Base-by-base conservation (phyloP, 2,888 invertebrate genomes). In the Macaria liturata region DNA sequence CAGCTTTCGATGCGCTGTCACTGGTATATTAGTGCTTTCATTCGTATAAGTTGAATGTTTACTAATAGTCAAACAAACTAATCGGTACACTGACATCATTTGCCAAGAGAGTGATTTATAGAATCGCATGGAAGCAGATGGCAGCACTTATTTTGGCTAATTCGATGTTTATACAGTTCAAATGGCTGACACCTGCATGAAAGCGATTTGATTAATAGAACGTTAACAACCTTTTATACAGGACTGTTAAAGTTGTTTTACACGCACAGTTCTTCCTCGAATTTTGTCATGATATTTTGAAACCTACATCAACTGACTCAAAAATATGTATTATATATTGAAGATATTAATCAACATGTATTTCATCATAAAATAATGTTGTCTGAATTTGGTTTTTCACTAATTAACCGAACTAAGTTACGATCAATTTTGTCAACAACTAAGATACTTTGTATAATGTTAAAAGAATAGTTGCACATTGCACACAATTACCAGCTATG, bases 1-100 rank as follows among this genome's bases (percentile, higher is more conserved):
- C 56, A 42, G 65, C 64, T 68, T 68, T 68, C 64, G 68, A 57
- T 68, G 61, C 63, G 68, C 64, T 65, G 68, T 66, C 64, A 65
- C 63, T 62, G 58, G 65, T 61, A 62, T 64, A 54, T 62, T 51
- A 56, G 60, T 62, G 65, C 56, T 69, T 71, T 68, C 60, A 58
- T 69, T 68, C 61, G 57, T 63, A 69, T 62, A 64, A 64, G 66
- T 66, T 59, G 59, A 57, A 62, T 64, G 61, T 59, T 62, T 61
- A 58, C 55, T 46, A 59, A 57, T 42, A 57, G 9, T 8, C 49
- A 49, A 43, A 43, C 42, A 57, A 64, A 54, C 64, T 59, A 62
- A 60, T 57, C 8, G 51, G 31, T 45, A 57, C 59, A 59, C 57
- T 60, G 59, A 53, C 67, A 65, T 37, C 62, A 52, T 64, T 67